Percentiles rank a stretch among this genome's conserved stretches.
Evolutionary conservation across 2,797 vertebrate species (phyloP).

Genomic region (Microctenopoma stevenorrisi): DNA sequence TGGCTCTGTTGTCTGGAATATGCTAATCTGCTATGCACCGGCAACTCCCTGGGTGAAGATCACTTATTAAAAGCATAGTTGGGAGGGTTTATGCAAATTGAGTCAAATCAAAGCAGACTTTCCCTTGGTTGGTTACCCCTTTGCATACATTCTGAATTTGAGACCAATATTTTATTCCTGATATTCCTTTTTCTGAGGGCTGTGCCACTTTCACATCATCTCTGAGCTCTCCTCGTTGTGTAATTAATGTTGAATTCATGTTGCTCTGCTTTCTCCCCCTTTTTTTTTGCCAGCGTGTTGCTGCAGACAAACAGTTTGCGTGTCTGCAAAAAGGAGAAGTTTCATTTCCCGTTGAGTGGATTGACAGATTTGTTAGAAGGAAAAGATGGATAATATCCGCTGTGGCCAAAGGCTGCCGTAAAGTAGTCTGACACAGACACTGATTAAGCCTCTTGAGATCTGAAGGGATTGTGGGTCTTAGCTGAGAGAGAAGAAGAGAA

Average conservation of each 20-base stretch:
- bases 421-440: constrained; percentile 84
- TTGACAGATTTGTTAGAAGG: constrained; percentile 82
- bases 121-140: constrained; percentile 75
- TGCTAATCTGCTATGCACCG: constrained; percentile 80
- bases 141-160: constrained; percentile 73
- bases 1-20: constrained; percentile 82
- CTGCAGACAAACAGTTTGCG: constrained; percentile 66
- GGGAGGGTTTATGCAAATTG: constrained; percentile 84
- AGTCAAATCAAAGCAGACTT: constrained; percentile 81
- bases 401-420: constrained; percentile 79
- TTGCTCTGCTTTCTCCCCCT: constrained; percentile 37
- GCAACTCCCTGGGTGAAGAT: constrained; percentile 84
- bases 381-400: constrained; percentile 84
- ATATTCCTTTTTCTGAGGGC: constrained; percentile 44
- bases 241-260: constrained; percentile 63
- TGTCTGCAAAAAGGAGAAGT: constrained; percentile 70
- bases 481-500: constrained; percentile 69
- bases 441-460: constrained; percentile 86
- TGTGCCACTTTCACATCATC: constrained; percentile 57
- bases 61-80: constrained; percentile 86
- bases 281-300: constrained; percentile 25
- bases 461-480: constrained; percentile 82
- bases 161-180: constrained; percentile 67
- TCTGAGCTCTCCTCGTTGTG: constrained; percentile 29
- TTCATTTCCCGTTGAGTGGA: constrained; percentile 82